Evolutionary conservation across 92 coral and sea anemone genomes (phyloP), one percentile per base, ranked within the genome.

Genomic region (Umimayanthus kanabou): DNA sequence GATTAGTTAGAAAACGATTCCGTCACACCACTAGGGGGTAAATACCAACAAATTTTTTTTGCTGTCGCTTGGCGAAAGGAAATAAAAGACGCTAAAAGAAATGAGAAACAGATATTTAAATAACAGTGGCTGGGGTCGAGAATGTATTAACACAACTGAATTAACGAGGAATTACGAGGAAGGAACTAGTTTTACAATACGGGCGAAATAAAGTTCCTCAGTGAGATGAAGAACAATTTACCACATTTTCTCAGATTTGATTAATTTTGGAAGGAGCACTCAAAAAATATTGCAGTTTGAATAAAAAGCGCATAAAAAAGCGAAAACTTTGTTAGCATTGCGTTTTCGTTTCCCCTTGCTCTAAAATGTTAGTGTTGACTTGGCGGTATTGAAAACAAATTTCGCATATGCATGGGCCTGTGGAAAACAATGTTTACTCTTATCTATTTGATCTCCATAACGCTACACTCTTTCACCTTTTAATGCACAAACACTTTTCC

Each of bases 11-110:
- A 5, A 71, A 83, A 30, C 64, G 40, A 28, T 83, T 78, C 87
- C 84, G 87, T 83, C 87, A 83, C 13, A 26, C 25, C 87, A 37
- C 77, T 72, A 40, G 87, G 87, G 87, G 87, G 87, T 83, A 83
- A 83, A 45, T 14, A 2, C 42, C 66, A 69, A 30, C 78, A 15
- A 28, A 29, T 42, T 9, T 69, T 83, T 83, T 83, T 43, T 9
- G 65, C 66, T 67, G 87, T 70, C 87, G 66, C 61, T 83, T 83
- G 86, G 57, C 13, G 67, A 83, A 55, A 28, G 78, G 43, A 45
- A 83, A 26, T 15, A 47, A 83, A 71, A 45, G 37, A 23, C 50
- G 53, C 53, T 22, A 6, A 39, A 66, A 66, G 26, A 40, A 22
- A 22, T 61, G 11, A 37, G 79, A 75, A 75, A 75, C 79, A 75